Conservation (phyloP, 2,797 vertebrate genomes). For the Eleutherodactylus coqui region DNA sequence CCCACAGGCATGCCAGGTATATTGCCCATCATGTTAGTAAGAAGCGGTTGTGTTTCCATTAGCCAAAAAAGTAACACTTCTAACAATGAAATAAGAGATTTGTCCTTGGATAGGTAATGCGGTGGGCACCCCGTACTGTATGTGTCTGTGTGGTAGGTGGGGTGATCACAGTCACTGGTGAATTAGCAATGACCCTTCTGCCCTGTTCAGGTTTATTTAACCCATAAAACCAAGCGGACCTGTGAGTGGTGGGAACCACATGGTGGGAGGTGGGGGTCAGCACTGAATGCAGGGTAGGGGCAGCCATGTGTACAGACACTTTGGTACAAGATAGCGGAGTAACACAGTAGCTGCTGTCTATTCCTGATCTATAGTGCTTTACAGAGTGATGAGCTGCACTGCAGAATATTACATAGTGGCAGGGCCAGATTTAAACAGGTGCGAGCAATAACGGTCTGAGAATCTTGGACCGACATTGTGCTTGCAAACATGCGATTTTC, state of each 20-base stretch:
- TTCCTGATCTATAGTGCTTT: not conserved
- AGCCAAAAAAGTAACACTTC: not conserved
- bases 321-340: not conserved
- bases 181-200: slow-evolving; percentile 53
- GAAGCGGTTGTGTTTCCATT: not conserved
- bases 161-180: not conserved
- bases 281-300: slow-evolving; percentile 1
- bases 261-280: not conserved
- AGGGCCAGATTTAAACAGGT: no score
- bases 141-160: slow-evolving; percentile 19
- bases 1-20: not conserved
- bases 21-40: not conserved
- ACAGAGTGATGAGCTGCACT: not conserved
- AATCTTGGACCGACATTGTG: no score
- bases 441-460: no score
- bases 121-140: no score
- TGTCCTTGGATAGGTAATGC: no score
- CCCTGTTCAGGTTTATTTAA: slow-evolving; percentile 50
- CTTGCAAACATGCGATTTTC: no score
- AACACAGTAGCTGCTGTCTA: slow-evolving; percentile 12
- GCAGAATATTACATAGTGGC: not conserved
- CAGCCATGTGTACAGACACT: not conserved
- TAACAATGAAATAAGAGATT: no score
- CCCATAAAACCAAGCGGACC: slow-evolving; percentile 44
- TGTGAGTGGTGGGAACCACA: not conserved